Conservation (phyloP, 2,888 invertebrate genomes). For the Argyra leucocephala region DNA sequence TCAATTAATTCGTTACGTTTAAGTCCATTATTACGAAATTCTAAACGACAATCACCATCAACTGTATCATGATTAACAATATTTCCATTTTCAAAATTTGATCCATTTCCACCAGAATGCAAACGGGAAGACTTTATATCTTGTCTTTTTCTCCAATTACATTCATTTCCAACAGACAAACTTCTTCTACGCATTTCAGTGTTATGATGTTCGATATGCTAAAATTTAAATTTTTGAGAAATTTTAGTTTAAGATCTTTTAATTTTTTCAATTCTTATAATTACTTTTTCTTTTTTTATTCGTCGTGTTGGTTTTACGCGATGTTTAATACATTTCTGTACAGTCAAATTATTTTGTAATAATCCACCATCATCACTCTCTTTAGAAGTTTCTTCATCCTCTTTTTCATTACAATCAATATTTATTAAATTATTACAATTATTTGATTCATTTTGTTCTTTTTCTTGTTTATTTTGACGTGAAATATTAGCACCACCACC, state of each 20-base stretch:
- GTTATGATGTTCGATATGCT: conserved; percentile 37
- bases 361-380: conserved; percentile 1
- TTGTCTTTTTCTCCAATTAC: conserved; percentile 37
- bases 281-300: conserved; percentile 1
- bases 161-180: conserved; percentile 42
- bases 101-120: background rate
- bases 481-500: background rate
- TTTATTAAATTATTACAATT: background rate
- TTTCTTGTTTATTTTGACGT: background rate
- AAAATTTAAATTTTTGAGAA: background rate
- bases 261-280: background rate
- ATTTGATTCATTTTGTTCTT: background rate
- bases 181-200: conserved; percentile 41
- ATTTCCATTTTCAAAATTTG: background rate
- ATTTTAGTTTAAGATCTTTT: background rate
- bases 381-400: background rate
- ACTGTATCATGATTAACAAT: conserved; percentile 12
- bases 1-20: conserved; percentile 75
- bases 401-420: background rate
- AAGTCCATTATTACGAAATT: conserved; percentile 58
- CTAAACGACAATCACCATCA: conserved; percentile 29
- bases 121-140: conserved; percentile 13
- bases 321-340: background rate
- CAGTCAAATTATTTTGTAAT: background rate
- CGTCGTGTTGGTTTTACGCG: background rate